A percentile compares a stretch with the other conserved stretches of the same genome.
Conservation (phyloP, 2,113 vertebrate genomes). For the Cathartes aura region DNA sequence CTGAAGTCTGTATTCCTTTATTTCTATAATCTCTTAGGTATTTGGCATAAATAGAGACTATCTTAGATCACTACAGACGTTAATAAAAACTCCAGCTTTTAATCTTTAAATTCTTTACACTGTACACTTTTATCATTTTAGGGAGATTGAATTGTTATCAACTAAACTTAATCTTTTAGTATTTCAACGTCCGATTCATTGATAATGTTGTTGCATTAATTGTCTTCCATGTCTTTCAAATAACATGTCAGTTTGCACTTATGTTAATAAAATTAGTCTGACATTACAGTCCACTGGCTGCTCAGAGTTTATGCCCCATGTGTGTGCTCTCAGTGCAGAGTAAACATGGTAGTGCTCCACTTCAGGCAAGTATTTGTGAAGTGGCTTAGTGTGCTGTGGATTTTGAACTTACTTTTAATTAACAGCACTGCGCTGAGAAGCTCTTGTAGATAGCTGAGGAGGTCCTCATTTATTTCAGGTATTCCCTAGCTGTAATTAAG, state of each 20-base stretch:
- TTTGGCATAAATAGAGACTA: neutral
- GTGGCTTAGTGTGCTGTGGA: neutral
- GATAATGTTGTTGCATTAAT: neutral
- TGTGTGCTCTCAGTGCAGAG: neutral
- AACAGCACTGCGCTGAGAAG: neutral
- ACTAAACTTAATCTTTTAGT: neutral
- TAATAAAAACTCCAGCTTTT: neutral
- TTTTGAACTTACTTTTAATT: too few relatives aligned
- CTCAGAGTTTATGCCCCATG: neutral
- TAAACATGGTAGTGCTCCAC: neutral
- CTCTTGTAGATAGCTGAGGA: neutral
- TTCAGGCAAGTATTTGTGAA: neutral
- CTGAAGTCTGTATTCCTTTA: constrained; percentile 8
- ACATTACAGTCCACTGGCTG: neutral
- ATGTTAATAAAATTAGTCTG: neutral
- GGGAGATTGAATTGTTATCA: neutral
- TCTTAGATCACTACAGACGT: constrained; percentile 16
- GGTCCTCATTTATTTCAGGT: neutral
- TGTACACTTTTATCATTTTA: neutral
- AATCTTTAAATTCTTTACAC: constrained; percentile 9
- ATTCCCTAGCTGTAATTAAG: neutral
- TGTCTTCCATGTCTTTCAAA: neutral
- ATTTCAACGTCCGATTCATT: neutral
- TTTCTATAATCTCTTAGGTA: neutral
- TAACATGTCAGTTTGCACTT: neutral